Percentiles rank a stretch among this genome's conserved stretches.
phyloP scores from a whole-genome alignment of 37 sponge, comb jelly and placozoan genomes.

The Halisarca cf. caerulea region DNA sequence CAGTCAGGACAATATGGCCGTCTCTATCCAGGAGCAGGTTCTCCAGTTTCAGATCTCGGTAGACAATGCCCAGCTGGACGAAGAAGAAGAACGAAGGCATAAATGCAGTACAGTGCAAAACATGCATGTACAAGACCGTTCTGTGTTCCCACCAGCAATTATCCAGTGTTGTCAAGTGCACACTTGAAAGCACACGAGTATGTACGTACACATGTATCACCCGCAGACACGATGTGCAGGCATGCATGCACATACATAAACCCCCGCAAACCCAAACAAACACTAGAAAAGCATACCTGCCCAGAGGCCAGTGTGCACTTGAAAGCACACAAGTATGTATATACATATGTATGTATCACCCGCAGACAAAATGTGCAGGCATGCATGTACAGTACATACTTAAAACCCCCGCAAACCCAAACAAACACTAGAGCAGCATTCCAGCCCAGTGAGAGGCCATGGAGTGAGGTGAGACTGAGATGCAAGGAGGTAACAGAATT shows the following conservation, averaged over 20 bases:
- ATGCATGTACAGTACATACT: constrained; percentile 14
- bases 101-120: background rate
- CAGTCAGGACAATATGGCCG: constrained; percentile 94
- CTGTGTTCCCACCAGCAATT: too few relatives aligned
- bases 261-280: background rate
- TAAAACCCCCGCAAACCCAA: background rate
- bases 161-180: too few relatives aligned
- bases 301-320: too few relatives aligned
- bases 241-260: constrained; percentile 18
- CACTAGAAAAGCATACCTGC: too few relatives aligned
- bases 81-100: background rate
- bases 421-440: too few relatives aligned
- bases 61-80: constrained; percentile 91
- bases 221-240: background rate
- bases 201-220: background rate
- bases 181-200: background rate
- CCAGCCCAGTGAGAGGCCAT: too few relatives aligned
- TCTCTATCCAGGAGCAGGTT: constrained; percentile 90
- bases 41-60: constrained; percentile 96
- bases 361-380: background rate
- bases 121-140: too few relatives aligned
- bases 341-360: background rate
- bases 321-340: background rate
- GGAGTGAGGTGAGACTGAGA: too few relatives aligned
- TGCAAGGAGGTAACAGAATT: too few relatives aligned